A percentile compares a stretch with the other conserved stretches of the same genome.
Evolutionary conservation across 2,888 invertebrate species (phyloP).

Genomic region (Mesorhabditis sp.): DNA sequence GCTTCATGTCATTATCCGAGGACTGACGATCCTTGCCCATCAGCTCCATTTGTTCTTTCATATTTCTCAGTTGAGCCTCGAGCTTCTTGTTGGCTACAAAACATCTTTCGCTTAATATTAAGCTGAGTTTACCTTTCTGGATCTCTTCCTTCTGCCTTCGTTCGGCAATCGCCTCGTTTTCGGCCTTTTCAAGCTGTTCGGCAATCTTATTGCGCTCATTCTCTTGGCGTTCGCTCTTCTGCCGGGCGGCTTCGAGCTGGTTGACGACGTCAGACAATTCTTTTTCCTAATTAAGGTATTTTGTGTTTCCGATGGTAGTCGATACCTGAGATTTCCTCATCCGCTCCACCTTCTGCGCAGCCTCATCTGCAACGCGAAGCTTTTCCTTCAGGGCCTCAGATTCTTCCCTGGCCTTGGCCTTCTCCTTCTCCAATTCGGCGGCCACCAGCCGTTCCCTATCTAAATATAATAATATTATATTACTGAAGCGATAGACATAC

Average conservation of each 20-base stretch:
- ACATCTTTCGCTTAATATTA: conserved; percentile 1
- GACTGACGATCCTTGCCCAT: conserved; percentile 95
- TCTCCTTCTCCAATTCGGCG: conserved; percentile 28
- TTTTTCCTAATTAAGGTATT: conserved; percentile 25
- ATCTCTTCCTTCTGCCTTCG: conserved; percentile 41
- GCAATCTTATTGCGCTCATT: conserved; percentile 31
- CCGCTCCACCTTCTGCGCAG: conserved; percentile 8
- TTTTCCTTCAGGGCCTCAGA: conserved; percentile 27
- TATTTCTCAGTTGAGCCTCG: conserved; percentile 94
- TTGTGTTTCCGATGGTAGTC: not conserved
- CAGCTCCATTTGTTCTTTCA: conserved; percentile 91
- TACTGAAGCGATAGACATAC: not conserved
- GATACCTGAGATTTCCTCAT: not conserved
- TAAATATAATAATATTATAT: not conserved
- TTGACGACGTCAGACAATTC: conserved; percentile 41
- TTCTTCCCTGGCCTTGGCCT: conserved; percentile 33
- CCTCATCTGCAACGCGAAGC: not conserved
- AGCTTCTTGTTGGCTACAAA: conserved; percentile 71
- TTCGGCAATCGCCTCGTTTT: conserved; percentile 39
- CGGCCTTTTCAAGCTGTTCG: conserved; percentile 33
- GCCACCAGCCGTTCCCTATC: conserved; percentile 5
- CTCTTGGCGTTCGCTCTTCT: conserved; percentile 25
- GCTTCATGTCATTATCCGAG: conserved; percentile 90
- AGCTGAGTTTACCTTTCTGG: conserved; percentile 23
- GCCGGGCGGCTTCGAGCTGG: conserved; percentile 31